Percentiles rank a stretch among this genome's conserved stretches.
Conservation (phyloP, 2,113 vertebrate genomes). For the Grantiella picta region DNA sequence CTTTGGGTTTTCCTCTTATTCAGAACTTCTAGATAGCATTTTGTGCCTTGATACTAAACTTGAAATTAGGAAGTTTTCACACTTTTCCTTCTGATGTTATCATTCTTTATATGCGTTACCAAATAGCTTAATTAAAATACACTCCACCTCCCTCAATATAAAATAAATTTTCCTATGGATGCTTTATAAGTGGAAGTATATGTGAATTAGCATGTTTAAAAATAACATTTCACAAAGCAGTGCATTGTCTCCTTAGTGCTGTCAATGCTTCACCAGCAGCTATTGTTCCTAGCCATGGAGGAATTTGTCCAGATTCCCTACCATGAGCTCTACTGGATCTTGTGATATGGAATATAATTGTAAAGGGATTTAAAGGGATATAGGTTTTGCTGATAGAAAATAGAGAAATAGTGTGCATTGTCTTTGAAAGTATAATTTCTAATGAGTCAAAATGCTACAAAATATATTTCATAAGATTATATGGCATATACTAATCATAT, state of each 20-base stretch:
- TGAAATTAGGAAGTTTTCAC: constrained; percentile 55
- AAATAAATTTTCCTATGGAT: not conserved
- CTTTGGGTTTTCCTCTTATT: not conserved
- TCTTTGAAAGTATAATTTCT: not conserved
- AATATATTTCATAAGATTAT: not conserved
- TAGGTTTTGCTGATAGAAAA: not conserved
- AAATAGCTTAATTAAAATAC: constrained; percentile 61
- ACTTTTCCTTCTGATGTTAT: constrained; percentile 28
- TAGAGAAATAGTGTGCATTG: not conserved
- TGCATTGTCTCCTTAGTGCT: constrained; percentile 45
- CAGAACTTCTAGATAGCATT: not conserved
- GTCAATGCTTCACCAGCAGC: constrained; percentile 56
- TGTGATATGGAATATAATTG: not conserved
- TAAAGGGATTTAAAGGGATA: constrained; percentile 1
- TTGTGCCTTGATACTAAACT: constrained; percentile 43
- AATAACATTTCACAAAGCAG: constrained; percentile 51
- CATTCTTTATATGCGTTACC: constrained; percentile 40
- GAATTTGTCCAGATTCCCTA: constrained; percentile 13
- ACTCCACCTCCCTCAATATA: not conserved
- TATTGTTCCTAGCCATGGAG: constrained; percentile 46
- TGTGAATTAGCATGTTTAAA: constrained; percentile 45
- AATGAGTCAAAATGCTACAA: not conserved
- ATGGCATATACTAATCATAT: not conserved
- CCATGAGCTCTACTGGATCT: not conserved
- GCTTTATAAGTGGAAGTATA: constrained; percentile 41